These are phyloP conservation scores for Chrysomela aeneicollis DNA, from an alignment of 2,888 invertebrate genomes.

Conservation along the genomic window DNA sequence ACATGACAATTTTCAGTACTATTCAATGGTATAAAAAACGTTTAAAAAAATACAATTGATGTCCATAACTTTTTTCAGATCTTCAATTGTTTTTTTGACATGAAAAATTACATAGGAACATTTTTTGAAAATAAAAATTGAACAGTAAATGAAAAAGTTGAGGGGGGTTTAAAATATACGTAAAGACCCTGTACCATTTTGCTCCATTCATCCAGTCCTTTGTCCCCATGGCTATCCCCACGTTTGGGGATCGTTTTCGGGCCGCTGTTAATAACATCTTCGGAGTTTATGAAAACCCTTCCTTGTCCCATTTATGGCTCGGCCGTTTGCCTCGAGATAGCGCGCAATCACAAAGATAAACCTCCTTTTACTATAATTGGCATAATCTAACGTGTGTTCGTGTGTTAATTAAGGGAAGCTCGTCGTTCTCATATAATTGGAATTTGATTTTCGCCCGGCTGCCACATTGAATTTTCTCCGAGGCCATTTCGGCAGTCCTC, in stretches of 20 bases:
- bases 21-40: too few species aligned
- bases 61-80: too few species aligned
- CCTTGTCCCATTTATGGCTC: slow-evolving; percentile 18
- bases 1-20: too few species aligned
- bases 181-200: neutral
- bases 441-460: slow-evolving; percentile 43
- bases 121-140: too few species aligned
- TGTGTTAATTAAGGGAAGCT: slow-evolving; percentile 49
- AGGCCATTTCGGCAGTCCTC: neutral
- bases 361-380: slow-evolving; percentile 46
- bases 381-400: slow-evolving; percentile 48
- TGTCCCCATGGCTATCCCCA: slow-evolving; percentile 9
- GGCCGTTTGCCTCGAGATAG: slow-evolving; percentile 37
- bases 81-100: too few species aligned
- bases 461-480: neutral
- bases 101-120: too few species aligned
- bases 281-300: slow-evolving; percentile 33
- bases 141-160: too few species aligned
- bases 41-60: too few species aligned
- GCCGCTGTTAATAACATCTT: slow-evolving; percentile 35
- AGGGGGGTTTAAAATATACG: too few species aligned
- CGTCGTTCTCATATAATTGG: slow-evolving; percentile 47
- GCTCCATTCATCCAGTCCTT: slow-evolving; percentile 11
- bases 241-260: slow-evolving; percentile 27
- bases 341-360: slow-evolving; percentile 45